Evolutionary conservation across 2,797 vertebrate genomes (phyloP).

Genomic region (Dermochelys coriacea): DNA sequence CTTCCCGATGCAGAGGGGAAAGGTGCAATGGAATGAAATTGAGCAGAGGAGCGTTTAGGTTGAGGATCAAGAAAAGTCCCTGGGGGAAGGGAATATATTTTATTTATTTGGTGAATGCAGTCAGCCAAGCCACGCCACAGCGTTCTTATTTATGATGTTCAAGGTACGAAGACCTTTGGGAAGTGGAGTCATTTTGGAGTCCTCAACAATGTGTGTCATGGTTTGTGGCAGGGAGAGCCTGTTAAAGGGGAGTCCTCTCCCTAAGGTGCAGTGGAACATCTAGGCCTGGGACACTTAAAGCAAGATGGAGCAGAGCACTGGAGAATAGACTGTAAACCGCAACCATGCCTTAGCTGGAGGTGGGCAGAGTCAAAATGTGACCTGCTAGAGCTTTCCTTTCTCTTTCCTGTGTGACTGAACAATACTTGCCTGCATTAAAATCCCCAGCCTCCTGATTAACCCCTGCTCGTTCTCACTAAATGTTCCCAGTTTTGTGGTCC

Average conservation of each 20-base stretch:
- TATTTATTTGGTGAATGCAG: neutral
- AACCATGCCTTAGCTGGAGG: neutral
- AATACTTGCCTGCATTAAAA: neutral
- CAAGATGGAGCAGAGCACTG: neutral
- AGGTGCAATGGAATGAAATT: neutral
- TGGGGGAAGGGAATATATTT: neutral
- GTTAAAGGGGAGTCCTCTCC: neutral
- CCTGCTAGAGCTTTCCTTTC: neutral
- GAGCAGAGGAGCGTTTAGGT: neutral
- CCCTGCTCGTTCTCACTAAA: conserved; percentile 37
- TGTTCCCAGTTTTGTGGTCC: conserved; percentile 22
- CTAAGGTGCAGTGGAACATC: neutral
- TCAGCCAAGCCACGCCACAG: neutral
- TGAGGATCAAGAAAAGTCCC: neutral
- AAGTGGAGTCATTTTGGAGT: neutral
- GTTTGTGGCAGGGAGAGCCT: neutral
- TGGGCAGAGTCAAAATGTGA: neutral
- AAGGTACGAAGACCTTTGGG: neutral
- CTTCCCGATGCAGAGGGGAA: neutral
- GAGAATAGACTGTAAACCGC: neutral
- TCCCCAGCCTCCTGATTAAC: conserved; percentile 42
- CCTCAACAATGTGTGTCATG: neutral
- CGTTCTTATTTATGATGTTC: neutral
- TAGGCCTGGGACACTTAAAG: neutral
- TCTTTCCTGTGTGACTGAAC: neutral